A percentile compares a stretch with the other conserved stretches of the same genome.
These are phyloP conservation scores for Chrysopilus asiliformis DNA, from an alignment of 2,888 invertebrate species.

Conservation along the genomic window DNA sequence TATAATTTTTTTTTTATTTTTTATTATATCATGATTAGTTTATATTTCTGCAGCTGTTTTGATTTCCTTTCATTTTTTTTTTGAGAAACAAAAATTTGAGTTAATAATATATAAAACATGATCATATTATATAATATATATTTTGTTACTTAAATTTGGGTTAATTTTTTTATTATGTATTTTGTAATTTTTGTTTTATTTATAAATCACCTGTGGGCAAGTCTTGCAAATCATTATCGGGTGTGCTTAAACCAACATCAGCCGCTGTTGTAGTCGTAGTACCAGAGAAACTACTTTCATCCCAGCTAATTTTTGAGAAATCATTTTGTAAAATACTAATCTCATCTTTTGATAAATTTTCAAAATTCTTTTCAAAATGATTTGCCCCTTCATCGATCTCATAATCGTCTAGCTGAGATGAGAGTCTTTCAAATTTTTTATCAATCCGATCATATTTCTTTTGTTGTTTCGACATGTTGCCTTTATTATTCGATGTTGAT, in stretches of 20 bases:
- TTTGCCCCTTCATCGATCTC: conserved; percentile 21
- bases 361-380: conserved; percentile 28
- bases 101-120: too few relatives aligned
- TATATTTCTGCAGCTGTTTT: not conserved
- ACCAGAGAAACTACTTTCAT: conserved; percentile 34
- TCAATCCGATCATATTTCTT: conserved; percentile 27
- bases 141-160: too few relatives aligned
- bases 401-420: conserved; percentile 27
- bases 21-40: not conserved
- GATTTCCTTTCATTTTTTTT: not conserved
- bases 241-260: conserved; percentile 33
- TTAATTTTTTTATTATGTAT: conserved; percentile 5
- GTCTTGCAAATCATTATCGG: conserved; percentile 35
- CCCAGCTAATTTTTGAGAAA: conserved; percentile 37
- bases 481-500: not conserved
- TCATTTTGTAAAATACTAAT: conserved; percentile 33
- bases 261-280: conserved; percentile 26
- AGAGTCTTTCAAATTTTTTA: conserved; percentile 31
- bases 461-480: not conserved
- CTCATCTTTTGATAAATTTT: conserved; percentile 30
- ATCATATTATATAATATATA: too few relatives aligned
- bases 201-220: conserved; percentile 29
- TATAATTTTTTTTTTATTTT: not conserved
- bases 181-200: conserved; percentile 5
- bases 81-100: not conserved